Conservation (phyloP, 2,888 invertebrate species). For the Protophormia terraenovae region DNA sequence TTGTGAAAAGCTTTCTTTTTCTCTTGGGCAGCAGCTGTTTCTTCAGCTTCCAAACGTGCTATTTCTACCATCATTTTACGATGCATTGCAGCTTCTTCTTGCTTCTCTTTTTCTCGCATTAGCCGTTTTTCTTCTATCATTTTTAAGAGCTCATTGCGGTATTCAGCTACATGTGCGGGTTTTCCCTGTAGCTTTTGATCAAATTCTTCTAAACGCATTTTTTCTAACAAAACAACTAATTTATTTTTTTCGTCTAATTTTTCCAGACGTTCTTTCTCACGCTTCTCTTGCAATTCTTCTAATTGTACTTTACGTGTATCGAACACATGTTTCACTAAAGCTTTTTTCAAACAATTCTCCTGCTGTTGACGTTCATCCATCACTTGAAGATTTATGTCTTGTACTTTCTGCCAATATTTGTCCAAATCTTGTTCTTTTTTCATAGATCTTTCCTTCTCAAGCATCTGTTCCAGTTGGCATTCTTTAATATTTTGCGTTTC, state of each 20-base stretch:
- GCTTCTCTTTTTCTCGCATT: conserved; percentile 57
- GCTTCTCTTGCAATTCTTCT: conserved; percentile 62
- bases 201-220: conserved; percentile 72
- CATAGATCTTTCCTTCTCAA: conserved; percentile 74
- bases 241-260: conserved; percentile 69
- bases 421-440: conserved; percentile 71
- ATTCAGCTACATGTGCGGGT: conserved; percentile 53
- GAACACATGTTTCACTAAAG: conserved; percentile 70
- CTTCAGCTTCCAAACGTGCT: conserved; percentile 71
- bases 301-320: conserved; percentile 70
- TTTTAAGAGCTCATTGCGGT: conserved; percentile 73
- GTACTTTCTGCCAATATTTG: conserved; percentile 73
- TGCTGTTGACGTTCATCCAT: conserved; percentile 70
- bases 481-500: conserved; percentile 73
- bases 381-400: conserved; percentile 69
- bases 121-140: conserved; percentile 70
- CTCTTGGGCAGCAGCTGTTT: conserved; percentile 59
- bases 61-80: conserved; percentile 72
- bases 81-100: conserved; percentile 72
- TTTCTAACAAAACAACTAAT: conserved; percentile 70
- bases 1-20: conserved; percentile 70
- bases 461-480: conserved; percentile 77
- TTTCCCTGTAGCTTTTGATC: conserved; percentile 62
- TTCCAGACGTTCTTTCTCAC: conserved; percentile 61
- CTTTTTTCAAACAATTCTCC: conserved; percentile 70